Evolutionary conservation across 1,140 invertebrate genomes (phyloP).

Genomic region (Cotesia chilonis): DNA sequence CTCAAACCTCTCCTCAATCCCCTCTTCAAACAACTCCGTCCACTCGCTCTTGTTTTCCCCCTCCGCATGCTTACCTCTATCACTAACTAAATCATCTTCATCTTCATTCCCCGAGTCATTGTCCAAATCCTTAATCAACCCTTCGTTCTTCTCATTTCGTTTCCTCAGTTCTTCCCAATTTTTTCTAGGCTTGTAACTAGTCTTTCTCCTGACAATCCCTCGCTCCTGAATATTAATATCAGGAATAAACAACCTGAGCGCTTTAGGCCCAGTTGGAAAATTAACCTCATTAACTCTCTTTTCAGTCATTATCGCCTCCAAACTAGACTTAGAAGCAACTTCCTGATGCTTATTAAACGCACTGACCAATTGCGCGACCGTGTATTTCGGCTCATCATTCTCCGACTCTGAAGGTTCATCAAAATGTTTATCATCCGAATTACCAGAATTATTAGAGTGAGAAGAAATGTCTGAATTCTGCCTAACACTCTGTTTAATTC

Average conservation of each 20-base stretch:
- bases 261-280: constrained; percentile 67
- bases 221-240: constrained; percentile 66
- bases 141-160: constrained; percentile 62
- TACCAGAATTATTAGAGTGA: constrained; percentile 56
- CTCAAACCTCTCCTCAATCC: constrained; percentile 40
- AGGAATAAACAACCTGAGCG: constrained; percentile 65
- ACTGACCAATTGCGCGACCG: constrained; percentile 66
- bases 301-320: constrained; percentile 65
- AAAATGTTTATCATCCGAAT: constrained; percentile 53
- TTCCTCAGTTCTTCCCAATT: constrained; percentile 64
- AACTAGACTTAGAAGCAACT: constrained; percentile 63
- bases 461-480: constrained; percentile 59
- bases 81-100: constrained; percentile 48
- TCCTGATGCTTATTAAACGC: constrained; percentile 69
- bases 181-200: constrained; percentile 62
- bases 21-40: neutral
- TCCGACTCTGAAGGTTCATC: constrained; percentile 57
- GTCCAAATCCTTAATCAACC: constrained; percentile 52
- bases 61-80: constrained; percentile 11
- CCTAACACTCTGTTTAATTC: constrained; percentile 41
- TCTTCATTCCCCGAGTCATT: constrained; percentile 55
- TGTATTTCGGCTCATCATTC: constrained; percentile 66
- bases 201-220: constrained; percentile 62
- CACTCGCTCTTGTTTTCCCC: neutral
- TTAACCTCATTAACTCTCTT: constrained; percentile 59